Evolutionary conservation across 2,888 invertebrate genomes (phyloP), one percentile per base, ranked within the genome.

Genomic region (Spialia ferax): DNA sequence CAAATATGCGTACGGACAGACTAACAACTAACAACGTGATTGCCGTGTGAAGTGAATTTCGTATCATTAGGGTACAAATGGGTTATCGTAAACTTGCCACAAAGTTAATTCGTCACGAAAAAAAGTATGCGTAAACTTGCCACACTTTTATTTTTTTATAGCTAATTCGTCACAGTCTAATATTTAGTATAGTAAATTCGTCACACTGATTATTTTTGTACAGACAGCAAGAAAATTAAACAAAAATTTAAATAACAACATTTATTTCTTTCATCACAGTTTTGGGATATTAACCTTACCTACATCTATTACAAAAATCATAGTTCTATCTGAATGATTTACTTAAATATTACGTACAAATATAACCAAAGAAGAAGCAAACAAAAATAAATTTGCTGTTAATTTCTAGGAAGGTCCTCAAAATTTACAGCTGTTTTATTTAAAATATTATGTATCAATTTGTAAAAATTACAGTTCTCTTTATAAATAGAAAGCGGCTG

Each of bases 1-100:
- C 89, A 88, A 87, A 90, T 86, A 88, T 81, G 71, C 70, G 79
- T 74, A 73, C 74, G 72, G 68, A 64, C 64, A 26, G 23, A 72
- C 42, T 42, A 42, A 42, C 69, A 77, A 72, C 42, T 42, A 42
- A 42, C 69, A 77, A 78, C 81, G 82, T 83, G 82, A 82, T 82
- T 76, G 73, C 73, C 70, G 68, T 68, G 35, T 55, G 66, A 65
- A 65, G 65, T 63, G 54, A 60, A 68, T 59, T 63, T 45, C 35
- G 38, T 18, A 63, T 18, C 7, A 13, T 20, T 35, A 18, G 10
- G n/a, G 13, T 13, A 38, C 57, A 15, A 20, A 35, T 56, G 32
- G 32, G 32, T 32, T 32, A 32, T 32, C 32, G 32, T 32, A 32
- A 32, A 32, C 32, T 32, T 32, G 32, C 32, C 35, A 38, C 35